Conservation (phyloP, 1,140 invertebrate genomes). For the Drosophila insularis region DNA sequence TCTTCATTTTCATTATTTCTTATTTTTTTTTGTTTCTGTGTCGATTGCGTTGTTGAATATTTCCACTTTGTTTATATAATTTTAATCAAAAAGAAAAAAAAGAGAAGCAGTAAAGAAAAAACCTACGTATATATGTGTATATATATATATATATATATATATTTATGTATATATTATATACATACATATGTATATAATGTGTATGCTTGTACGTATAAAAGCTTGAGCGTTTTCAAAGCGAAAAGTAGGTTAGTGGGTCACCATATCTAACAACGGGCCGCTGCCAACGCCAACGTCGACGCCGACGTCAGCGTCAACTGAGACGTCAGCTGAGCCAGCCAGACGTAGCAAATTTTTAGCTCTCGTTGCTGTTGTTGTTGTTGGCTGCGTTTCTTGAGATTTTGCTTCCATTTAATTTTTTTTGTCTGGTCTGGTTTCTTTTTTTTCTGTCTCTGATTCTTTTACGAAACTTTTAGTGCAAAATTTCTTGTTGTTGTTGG, state of each 20-base stretch:
- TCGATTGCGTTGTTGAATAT: conserved; percentile 81
- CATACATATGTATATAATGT: conserved; percentile 7
- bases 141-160: conserved; percentile 25
- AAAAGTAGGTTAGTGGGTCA: conserved; percentile 82
- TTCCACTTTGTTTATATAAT: conserved; percentile 82
- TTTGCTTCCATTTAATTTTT: conserved; percentile 11
- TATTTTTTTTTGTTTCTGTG: conserved; percentile 67
- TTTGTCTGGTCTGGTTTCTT: conserved; percentile 31
- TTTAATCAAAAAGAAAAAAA: conserved; percentile 67
- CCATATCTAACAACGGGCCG: conserved; percentile 79
- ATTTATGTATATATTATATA: no score
- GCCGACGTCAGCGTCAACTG: conserved; percentile 30
- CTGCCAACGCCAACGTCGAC: conserved; percentile 29
- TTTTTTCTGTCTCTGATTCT: conserved; percentile 29
- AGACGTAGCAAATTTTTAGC: conserved; percentile 57
- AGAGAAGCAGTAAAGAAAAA: conserved; percentile 52
- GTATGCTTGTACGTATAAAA: conserved; percentile 53
- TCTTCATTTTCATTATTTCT: conserved; percentile 75
- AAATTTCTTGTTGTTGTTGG: conserved; percentile 21
- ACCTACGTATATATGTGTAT: conserved; percentile 12
- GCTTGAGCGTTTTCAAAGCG: conserved; percentile 68
- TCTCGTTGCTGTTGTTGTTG: conserved; percentile 35
- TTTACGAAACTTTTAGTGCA: conserved; percentile 37
- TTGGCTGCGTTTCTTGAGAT: conserved; percentile 20
- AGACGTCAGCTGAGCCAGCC: conserved; percentile 39